Base-by-base conservation (phyloP, 2,797 vertebrate genomes). In the Cossypha dichroa region DNA sequence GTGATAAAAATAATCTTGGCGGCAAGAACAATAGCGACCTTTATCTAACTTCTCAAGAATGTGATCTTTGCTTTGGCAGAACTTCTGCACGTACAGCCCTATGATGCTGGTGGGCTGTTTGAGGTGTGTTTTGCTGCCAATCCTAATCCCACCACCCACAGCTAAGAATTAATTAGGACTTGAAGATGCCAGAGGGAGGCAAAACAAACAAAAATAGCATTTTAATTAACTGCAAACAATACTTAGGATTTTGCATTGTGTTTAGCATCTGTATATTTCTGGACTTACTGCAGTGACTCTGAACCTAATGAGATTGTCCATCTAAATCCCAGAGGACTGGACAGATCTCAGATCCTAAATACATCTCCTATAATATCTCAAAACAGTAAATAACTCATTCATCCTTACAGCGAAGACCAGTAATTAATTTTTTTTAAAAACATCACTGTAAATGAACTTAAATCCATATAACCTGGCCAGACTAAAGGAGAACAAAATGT, bases 141-240 rank as follows among this genome's bases (percentile, higher is more conserved):
- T 59, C 83, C 85, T 86, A 92, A 95, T 86, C 94, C 94, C 94
- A 92, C 95, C 88, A 84, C 96, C 92, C 94, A 94, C 93, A 86
- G 93, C 62, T 93, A 41, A 69, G 95, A 95, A 88, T 75, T 97
- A 97, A 97, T 97, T 96, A 95, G 90, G 63, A 45, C 16, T 55
- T 66, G 76, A 88, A 78, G 51, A 63, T 84, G 94, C 93, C 92
- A 95, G 80, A 94, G 93, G 94, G 92, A 94, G 55, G 83, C 79
- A 95, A 96, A 95, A 23, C 90, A 96, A 95, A 93, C 76, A 95
- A 94, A 97, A 95, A 90, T 82, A 96, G 90, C 73, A 86, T 73
- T 95, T 95, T 95, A 92, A 97, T 96, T 95, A 96, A 92, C 88
- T 69, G 74, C 68, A 97, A 96, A 96, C 94, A 94, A 88, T 84